Evolutionary conservation across 2,113 vertebrate species (phyloP).

Genomic region (Rattus norvegicus): DNA sequence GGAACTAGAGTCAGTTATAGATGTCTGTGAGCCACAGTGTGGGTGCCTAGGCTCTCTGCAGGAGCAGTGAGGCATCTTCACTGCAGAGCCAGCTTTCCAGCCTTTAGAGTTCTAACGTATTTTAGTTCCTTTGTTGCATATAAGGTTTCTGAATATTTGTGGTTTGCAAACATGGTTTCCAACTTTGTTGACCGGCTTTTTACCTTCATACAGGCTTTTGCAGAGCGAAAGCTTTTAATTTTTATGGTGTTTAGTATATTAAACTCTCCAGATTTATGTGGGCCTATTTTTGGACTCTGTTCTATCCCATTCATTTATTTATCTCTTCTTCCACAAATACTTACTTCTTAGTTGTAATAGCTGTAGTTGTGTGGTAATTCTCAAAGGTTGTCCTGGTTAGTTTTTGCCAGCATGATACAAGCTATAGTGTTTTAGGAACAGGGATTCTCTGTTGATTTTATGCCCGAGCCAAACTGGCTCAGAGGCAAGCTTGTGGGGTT

Average conservation of each 20-base stretch:
- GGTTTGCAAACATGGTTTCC: neutral
- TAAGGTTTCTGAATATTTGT: neutral
- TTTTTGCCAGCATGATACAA: neutral
- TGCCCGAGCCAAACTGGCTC: neutral
- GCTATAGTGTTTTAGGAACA: neutral
- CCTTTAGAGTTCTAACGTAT: neutral
- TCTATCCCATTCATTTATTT: neutral
- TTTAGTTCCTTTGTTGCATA: neutral
- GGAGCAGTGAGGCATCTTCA: neutral
- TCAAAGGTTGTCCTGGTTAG: neutral
- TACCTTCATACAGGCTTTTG: neutral
- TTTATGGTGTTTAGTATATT: neutral
- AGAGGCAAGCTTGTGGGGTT: neutral
- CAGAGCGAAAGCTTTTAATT: neutral
- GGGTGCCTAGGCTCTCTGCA: neutral
- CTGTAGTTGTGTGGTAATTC: neutral
- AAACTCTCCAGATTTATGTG: neutral
- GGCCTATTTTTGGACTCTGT: neutral
- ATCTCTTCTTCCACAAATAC: neutral
- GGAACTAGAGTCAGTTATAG: neutral
- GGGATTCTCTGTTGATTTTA: neutral
- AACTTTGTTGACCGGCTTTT: neutral
- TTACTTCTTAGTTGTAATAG: neutral
- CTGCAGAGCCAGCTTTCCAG: neutral
- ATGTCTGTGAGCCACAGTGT: neutral